A percentile compares a stretch with the other conserved stretches of the same genome.
phyloP scores from a whole-genome alignment of 2,797 vertebrate species.

The Anguilla pacifica region DNA sequence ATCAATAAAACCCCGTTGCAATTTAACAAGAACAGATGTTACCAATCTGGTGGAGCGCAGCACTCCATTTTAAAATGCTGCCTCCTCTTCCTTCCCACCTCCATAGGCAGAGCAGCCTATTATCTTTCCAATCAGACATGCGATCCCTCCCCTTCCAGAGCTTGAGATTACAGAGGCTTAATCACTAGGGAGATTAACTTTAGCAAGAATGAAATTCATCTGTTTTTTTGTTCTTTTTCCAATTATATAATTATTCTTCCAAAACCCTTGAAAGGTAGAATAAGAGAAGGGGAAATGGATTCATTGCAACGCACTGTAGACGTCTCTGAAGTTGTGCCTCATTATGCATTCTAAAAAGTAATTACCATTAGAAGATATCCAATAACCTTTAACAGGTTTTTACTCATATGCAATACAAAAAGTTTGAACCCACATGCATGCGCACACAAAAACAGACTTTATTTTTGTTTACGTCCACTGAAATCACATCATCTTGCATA shows the following conservation, averaged over 20 bases:
- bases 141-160: not conserved
- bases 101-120: conserved; percentile 14
- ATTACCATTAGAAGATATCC: not conserved
- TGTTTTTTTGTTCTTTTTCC: not conserved
- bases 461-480: too few relatives aligned
- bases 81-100: too few relatives aligned
- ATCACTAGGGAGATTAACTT: conserved; percentile 25
- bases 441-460: not conserved
- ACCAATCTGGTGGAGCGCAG: conserved; percentile 46
- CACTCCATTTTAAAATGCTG: conserved; percentile 48
- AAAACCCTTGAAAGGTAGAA: not conserved
- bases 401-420: not conserved
- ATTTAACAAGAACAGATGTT: conserved; percentile 73
- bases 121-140: conserved; percentile 22
- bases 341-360: not conserved
- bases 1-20: conserved; percentile 67
- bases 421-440: not conserved
- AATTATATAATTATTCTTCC: not conserved
- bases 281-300: not conserved
- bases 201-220: conserved; percentile 25
- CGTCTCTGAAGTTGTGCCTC: not conserved
- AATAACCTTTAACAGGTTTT: not conserved
- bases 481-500: too few relatives aligned
- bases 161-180: not conserved
- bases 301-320: not conserved